Evolutionary conservation across 1,140 invertebrate species (phyloP).

Genomic region (Anadara kagoshimensis): DNA sequence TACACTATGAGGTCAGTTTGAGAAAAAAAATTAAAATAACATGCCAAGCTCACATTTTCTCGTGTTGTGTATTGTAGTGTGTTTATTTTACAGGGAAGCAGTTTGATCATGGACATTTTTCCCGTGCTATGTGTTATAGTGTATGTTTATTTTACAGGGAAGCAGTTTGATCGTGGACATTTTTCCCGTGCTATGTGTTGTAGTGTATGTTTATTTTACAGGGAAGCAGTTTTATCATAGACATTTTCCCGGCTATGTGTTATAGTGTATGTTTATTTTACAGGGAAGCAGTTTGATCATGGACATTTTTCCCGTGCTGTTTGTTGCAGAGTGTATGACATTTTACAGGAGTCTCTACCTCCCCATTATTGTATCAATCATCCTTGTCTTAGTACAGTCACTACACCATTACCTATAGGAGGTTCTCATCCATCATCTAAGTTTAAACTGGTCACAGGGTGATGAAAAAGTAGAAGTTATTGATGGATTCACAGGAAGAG

Average conservation of each 20-base stretch:
- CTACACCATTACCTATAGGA: constrained; percentile 28
- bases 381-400: constrained; percentile 42
- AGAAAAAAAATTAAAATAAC: too few relatives aligned
- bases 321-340: constrained; percentile 70
- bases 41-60: too few relatives aligned
- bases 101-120: too few relatives aligned
- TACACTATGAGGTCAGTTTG: too few relatives aligned
- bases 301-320: constrained; percentile 73
- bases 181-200: too few relatives aligned
- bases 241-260: too few relatives aligned
- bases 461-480: constrained; percentile 55
- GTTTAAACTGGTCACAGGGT: constrained; percentile 57
- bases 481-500: constrained; percentile 51
- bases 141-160: constrained; percentile 47
- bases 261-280: constrained; percentile 10
- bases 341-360: constrained; percentile 45
- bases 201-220: too few relatives aligned
- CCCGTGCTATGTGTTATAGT: too few relatives aligned
- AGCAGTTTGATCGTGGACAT: constrained; percentile 72
- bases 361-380: constrained; percentile 50
- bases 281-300: constrained; percentile 70
- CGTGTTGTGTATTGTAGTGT: too few relatives aligned
- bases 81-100: too few relatives aligned
- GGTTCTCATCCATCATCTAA: constrained; percentile 19
- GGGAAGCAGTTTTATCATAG: too few relatives aligned